A percentile compares a stretch with the other conserved stretches of the same genome.
Evolutionary conservation across 2,797 vertebrate genomes (phyloP).

Genomic region (Alectoris magna): DNA sequence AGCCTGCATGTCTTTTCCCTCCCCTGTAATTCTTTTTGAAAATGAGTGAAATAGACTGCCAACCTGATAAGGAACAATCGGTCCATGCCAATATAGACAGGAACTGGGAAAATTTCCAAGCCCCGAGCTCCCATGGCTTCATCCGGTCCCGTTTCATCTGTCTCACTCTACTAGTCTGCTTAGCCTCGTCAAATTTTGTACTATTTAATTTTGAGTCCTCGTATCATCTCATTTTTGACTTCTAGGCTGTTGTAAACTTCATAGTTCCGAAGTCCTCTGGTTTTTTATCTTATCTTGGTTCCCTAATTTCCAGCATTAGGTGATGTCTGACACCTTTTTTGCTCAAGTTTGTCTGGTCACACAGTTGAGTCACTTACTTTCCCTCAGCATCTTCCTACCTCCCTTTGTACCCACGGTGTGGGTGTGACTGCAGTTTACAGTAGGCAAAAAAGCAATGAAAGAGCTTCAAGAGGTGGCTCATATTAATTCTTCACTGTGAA

Average conservation of each 20-base stretch:
- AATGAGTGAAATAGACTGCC: background rate
- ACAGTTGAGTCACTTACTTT: constrained; percentile 66
- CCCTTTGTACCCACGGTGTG: background rate
- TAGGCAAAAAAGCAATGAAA: background rate
- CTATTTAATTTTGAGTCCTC: background rate
- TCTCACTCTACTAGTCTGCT: background rate
- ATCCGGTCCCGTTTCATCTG: background rate
- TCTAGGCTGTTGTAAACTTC: background rate
- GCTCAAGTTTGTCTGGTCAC: constrained; percentile 55
- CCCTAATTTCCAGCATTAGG: constrained; percentile 79
- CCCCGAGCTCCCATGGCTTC: background rate
- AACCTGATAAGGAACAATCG: background rate
- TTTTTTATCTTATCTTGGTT: constrained; percentile 75
- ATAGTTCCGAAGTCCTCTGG: constrained; percentile 44
- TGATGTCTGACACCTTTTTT: constrained; percentile 77
- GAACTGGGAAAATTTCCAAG: background rate
- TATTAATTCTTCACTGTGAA: background rate
- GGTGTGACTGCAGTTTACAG: constrained; percentile 17
- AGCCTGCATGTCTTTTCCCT: background rate
- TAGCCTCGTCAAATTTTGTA: background rate
- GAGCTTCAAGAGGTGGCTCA: background rate
- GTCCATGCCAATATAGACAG: background rate
- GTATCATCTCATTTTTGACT: background rate
- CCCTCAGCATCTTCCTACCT: background rate
- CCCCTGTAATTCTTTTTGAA: background rate